Conservation (phyloP, 2,888 invertebrate species). For the Dorcus parallelipipedus region DNA sequence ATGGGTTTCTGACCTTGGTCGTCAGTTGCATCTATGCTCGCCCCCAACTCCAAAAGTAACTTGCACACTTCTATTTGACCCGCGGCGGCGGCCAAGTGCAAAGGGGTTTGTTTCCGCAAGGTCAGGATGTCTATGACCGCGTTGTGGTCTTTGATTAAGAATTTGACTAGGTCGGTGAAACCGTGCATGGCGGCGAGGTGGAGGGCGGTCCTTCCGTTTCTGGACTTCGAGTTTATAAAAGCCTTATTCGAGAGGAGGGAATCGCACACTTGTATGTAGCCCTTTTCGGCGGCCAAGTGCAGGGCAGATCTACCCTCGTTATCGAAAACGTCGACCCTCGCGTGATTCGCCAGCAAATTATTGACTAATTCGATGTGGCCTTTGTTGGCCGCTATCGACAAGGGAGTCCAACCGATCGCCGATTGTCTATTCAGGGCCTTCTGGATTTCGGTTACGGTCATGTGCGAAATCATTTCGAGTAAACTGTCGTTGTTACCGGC, state of each 20-base stretch:
- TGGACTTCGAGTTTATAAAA: slow-evolving; percentile 97
- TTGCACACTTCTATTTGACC: slow-evolving; percentile 96
- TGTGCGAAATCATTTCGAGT: slow-evolving; percentile 88
- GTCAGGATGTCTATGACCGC: slow-evolving; percentile 95
- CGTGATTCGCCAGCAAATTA: slow-evolving; percentile 87
- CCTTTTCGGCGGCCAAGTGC: slow-evolving; percentile 92
- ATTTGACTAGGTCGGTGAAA: slow-evolving; percentile 83
- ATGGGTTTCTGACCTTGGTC: slow-evolving; percentile 95
- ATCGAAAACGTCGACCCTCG: slow-evolving; percentile 98
- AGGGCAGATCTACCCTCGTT: slow-evolving; percentile 92
- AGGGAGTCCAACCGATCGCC: slow-evolving; percentile 93
- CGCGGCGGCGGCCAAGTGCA: slow-evolving; percentile 94
- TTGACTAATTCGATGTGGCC: slow-evolving; percentile 94
- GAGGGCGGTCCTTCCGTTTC: slow-evolving; percentile 93
- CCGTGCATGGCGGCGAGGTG: slow-evolving; percentile 98
- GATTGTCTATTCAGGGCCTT: slow-evolving; percentile 93
- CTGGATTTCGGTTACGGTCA: slow-evolving; percentile 86
- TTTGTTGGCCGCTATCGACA: slow-evolving; percentile 91
- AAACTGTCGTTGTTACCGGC: slow-evolving; percentile 95
- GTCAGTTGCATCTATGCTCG: slow-evolving; percentile 94
- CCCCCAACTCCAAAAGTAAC: slow-evolving; percentile 85
- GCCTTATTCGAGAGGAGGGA: slow-evolving; percentile 91
- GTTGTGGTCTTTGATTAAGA: slow-evolving; percentile 91
- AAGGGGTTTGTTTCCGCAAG: slow-evolving; percentile 92
- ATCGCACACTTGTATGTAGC: slow-evolving; percentile 86